Evolutionary conservation across 1,140 invertebrate species (phyloP).

Genomic region (Oryzaephilus surinamensis): DNA sequence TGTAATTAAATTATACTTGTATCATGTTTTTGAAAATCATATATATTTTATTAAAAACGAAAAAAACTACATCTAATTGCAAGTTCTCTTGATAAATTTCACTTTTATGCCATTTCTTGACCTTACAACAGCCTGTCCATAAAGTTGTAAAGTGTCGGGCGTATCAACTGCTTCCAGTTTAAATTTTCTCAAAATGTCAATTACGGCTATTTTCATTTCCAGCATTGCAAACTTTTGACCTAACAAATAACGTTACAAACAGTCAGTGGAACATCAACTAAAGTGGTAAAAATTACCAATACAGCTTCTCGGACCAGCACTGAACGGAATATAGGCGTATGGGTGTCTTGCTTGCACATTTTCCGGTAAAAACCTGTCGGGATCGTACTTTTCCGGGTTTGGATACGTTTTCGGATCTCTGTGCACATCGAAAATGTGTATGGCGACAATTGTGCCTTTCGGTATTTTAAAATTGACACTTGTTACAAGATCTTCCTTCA

Average conservation of each 20-base stretch:
- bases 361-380: conserved; percentile 54
- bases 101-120: conserved; percentile 33
- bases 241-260: no score
- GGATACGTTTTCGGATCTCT: conserved; percentile 37
- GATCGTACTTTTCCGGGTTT: conserved; percentile 53
- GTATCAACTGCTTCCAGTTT: conserved; percentile 31
- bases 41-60: no score
- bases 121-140: conserved; percentile 33
- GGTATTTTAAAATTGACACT: conserved; percentile 8
- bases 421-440: conserved; percentile 13
- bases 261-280: no score
- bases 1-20: no score
- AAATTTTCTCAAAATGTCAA: conserved; percentile 54
- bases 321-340: conserved; percentile 52
- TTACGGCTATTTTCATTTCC: conserved; percentile 61
- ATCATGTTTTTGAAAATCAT: no score
- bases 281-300: no score
- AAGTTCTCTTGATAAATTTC: conserved; percentile 8
- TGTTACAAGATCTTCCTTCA: conserved; percentile 40
- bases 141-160: conserved; percentile 18
- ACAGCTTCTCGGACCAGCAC: conserved; percentile 54
- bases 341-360: conserved; percentile 37
- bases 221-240: conserved; percentile 56
- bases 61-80: no score
- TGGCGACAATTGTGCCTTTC: background rate